These are phyloP conservation scores for Entelurus aequoreus DNA, from an alignment of 2,113 vertebrate genomes.

Conservation along the genomic window DNA sequence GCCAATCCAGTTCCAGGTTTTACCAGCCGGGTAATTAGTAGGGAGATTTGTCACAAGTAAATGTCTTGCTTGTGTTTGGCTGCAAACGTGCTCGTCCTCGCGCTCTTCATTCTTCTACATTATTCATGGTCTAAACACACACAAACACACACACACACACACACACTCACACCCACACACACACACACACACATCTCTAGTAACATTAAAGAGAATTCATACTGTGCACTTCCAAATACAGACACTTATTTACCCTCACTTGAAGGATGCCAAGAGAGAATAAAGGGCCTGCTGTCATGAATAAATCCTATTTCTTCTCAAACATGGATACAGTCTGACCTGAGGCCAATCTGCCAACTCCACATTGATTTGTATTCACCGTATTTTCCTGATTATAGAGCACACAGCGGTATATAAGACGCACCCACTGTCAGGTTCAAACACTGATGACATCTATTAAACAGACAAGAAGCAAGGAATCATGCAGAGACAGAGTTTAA, in stretches of 20 bases:
- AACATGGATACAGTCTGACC: neutral
- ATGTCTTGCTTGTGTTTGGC: neutral
- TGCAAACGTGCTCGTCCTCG: conserved; percentile 1
- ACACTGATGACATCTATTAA: too few relatives aligned
- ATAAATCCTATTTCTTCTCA: neutral
- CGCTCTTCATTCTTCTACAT: conserved; percentile 23
- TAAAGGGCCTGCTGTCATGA: neutral
- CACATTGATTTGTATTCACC: neutral
- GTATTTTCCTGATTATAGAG: conserved; percentile 1
- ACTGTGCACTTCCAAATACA: neutral
- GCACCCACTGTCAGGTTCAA: too few relatives aligned
- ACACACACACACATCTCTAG: neutral
- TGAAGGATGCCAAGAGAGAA: neutral
- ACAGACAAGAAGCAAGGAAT: too few relatives aligned
- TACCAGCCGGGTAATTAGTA: conserved; percentile 3
- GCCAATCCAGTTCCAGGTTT: conserved; percentile 1
- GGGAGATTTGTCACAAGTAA: neutral
- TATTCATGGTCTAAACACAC: conserved; percentile 32
- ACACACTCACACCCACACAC: too few relatives aligned
- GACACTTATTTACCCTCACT: neutral
- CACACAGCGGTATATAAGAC: neutral
- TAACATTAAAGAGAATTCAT: conserved; percentile 3
- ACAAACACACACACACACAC: too few relatives aligned
- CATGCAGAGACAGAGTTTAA: too few relatives aligned
- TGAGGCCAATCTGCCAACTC: conserved; percentile 3